Base-by-base conservation (phyloP, 1,140 invertebrate genomes). In the Drosophila asahinai region DNA sequence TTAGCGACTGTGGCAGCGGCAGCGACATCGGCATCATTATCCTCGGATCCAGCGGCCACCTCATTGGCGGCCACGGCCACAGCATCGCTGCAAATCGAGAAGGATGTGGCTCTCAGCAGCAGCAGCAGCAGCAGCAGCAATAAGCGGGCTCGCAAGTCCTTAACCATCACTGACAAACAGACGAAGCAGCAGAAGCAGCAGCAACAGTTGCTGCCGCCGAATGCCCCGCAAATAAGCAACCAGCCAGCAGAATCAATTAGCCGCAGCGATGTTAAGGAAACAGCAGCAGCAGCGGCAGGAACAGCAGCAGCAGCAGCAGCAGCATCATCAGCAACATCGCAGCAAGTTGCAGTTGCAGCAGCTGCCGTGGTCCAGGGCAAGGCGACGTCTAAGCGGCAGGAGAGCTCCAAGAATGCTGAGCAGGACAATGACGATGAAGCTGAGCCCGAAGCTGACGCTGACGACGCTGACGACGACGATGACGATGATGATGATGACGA, bases 171-270 rank as follows among this genome's bases (percentile, higher is more conserved):
- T 54, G 77, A 64, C 68, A 91, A 73, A 73, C 71, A 60, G 25
- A 22, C 45, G 33, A 45, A 77, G 51, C 57, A 68, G 58, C 15
- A 66, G 62, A 49, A 51, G 40, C 58, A 70, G 55, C 64, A 71
- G 70, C 68, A 55, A 74, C 76, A 80, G 59, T 79, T 49, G 51
- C 19, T 90, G 70, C 81, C 83, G 27, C 89, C 83, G 38, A 91
- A 91, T 91, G 74, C 87, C 33, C 87, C 86, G 58, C 71, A 90
- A 91, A 90, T 90, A 86, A 89, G 86, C 86, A 89, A 86, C 82
- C 84, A 91, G 82, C 86, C 86, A 25, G 77, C 68, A 74, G 80
- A 71, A 64, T 61, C 68, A 80, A 82, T 71, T 73, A 84, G 76
- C 63, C 58, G 67, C 66, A 86, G 64, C 66, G 82, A 84, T 68